These are phyloP conservation scores for Oegoconia quadripuncta DNA, from an alignment of 2,888 invertebrate species.

Conservation along the genomic window DNA sequence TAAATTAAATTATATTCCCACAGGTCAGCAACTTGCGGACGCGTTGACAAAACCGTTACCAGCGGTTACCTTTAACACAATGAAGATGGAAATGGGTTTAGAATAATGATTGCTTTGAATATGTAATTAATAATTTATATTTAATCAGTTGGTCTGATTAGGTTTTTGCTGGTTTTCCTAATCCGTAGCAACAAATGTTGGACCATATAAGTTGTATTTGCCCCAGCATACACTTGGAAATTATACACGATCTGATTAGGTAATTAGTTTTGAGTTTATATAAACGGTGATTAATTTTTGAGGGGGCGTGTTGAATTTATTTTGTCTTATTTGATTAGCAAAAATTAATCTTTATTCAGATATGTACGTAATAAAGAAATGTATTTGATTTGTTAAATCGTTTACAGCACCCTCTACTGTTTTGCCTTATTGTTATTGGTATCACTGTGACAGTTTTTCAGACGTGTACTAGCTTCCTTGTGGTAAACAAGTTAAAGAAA, in stretches of 20 bases:
- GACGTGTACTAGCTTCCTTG: too few relatives aligned
- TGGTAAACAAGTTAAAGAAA: too few relatives aligned
- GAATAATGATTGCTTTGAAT: neutral
- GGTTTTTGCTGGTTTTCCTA: conserved; percentile 20
- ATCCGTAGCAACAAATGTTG: conserved; percentile 23
- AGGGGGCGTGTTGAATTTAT: conserved; percentile 7
- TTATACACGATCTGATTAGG: neutral
- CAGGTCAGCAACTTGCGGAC: conserved; percentile 20
- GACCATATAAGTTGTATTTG: conserved; percentile 11
- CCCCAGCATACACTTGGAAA: neutral
- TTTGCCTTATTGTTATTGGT: too few relatives aligned
- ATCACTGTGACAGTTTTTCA: too few relatives aligned
- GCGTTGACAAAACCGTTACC: conserved; percentile 10
- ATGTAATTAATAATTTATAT: neutral
- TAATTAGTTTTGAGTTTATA: neutral
- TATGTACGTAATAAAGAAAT: too few relatives aligned
- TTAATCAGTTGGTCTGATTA: conserved; percentile 11
- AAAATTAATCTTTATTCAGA: too few relatives aligned
- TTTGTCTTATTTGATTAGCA: too few relatives aligned
- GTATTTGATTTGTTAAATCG: too few relatives aligned
- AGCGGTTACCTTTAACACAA: conserved; percentile 2
- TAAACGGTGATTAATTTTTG: conserved; percentile 5
- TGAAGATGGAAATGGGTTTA: conserved; percentile 4
- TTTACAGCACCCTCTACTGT: too few relatives aligned
- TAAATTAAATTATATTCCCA: conserved; percentile 20